These are phyloP conservation scores for Callinectes sapidus DNA, from an alignment of 2,888 invertebrate genomes.

Conservation along the genomic window DNA sequence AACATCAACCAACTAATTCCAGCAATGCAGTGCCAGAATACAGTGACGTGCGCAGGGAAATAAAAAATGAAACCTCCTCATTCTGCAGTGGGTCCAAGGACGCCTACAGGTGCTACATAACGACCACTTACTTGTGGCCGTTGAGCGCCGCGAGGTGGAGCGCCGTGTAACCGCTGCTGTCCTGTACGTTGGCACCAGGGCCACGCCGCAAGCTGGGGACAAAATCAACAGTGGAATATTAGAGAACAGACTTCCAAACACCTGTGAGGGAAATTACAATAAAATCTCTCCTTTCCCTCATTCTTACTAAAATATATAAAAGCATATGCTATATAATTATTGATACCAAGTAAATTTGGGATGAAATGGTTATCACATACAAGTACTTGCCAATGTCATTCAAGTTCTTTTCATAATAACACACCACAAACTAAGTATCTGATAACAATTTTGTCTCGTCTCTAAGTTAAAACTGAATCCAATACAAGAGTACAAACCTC, in stretches of 20 bases:
- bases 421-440: not conserved
- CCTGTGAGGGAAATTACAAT: not conserved
- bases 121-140: constrained; percentile 87
- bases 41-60: not conserved
- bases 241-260: not conserved
- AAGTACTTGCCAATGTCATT: not conserved
- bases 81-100: not conserved
- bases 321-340: not conserved
- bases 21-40: not conserved
- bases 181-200: constrained; percentile 94
- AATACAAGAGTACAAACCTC: not conserved
- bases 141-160: constrained; percentile 95
- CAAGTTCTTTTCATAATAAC: not conserved
- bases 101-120: not conserved
- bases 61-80: not conserved
- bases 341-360: not conserved
- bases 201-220: constrained; percentile 87
- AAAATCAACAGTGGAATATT: not conserved
- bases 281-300: not conserved
- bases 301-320: not conserved
- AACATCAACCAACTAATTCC: not conserved
- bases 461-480: not conserved
- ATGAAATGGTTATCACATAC: not conserved
- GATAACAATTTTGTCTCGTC: not conserved
- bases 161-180: constrained; percentile 93